Evolutionary conservation across 2,888 invertebrate genomes (phyloP).

Genomic region (Halictus quadricinctus): DNA sequence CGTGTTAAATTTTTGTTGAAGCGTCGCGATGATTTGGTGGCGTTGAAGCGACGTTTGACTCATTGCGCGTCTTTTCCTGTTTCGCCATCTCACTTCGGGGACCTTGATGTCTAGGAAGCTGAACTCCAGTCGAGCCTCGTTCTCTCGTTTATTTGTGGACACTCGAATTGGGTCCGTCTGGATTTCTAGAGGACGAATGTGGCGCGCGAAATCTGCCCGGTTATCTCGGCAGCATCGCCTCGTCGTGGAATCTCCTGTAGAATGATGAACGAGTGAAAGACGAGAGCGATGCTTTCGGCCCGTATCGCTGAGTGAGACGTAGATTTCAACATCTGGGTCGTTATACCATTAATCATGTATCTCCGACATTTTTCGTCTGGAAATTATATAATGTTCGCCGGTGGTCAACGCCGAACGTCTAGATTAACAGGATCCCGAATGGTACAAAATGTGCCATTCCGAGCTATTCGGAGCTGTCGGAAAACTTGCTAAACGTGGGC

Average conservation of each 20-base stretch:
- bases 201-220: not conserved
- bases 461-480: not conserved
- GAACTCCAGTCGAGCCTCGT: not conserved
- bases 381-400: conserved; percentile 19
- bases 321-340: conserved; percentile 45
- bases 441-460: not conserved
- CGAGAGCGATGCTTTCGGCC: conserved; percentile 43
- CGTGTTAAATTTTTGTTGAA: too few relatives aligned
- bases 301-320: conserved; percentile 12
- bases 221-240: conserved; percentile 37
- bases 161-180: conserved; percentile 49
- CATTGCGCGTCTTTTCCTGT: not conserved
- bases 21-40: not conserved
- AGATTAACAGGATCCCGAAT: not conserved
- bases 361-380: conserved; percentile 19
- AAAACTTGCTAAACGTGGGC: too few relatives aligned
- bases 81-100: conserved; percentile 20
- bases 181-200: conserved; percentile 27
- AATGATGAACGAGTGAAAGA: conserved; percentile 51
- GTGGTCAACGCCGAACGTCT: not conserved
- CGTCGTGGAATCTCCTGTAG: conserved; percentile 40
- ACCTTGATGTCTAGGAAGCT: conserved; percentile 59
- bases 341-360: conserved; percentile 51
- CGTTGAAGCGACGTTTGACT: not conserved
- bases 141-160: conserved; percentile 47